Evolutionary conservation across 2,113 vertebrate species (phyloP).

Genomic region (Dasyornis broadbenti): DNA sequence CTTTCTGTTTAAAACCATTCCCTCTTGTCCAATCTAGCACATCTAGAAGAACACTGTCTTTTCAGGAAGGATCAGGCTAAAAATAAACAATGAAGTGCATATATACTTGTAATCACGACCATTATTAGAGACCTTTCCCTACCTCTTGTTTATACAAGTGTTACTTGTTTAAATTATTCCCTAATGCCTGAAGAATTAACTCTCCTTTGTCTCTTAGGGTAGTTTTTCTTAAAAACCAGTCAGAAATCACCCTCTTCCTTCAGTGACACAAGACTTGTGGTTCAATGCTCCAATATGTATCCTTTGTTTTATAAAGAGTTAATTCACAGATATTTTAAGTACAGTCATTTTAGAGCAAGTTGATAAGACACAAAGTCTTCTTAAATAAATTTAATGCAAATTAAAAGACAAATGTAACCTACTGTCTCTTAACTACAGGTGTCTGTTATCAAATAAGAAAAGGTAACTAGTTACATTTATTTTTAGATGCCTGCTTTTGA

Average conservation of each 20-base stretch:
- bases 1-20: not conserved
- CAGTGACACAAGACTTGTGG: not conserved
- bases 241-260: not conserved
- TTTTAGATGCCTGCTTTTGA: not conserved
- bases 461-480: not conserved
- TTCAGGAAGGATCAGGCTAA: not conserved
- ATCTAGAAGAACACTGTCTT: not conserved
- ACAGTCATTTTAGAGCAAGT: not conserved
- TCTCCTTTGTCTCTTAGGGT: not conserved
- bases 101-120: not conserved
- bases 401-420: not conserved
- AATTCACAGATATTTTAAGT: not conserved
- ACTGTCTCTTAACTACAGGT: not conserved
- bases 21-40: not conserved
- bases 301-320: not conserved
- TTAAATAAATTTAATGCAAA: not conserved
- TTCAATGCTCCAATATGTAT: not conserved
- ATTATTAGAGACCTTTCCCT: not conserved
- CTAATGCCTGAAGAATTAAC: not conserved
- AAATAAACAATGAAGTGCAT: not conserved
- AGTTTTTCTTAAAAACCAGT: not conserved
- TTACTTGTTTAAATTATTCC: not conserved
- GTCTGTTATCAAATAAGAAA: not conserved
- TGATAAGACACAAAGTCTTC: not conserved
- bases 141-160: not conserved